Evolutionary conservation across 2,113 vertebrate genomes (phyloP).

Genomic region (Sphaerodactylus townsendi): DNA sequence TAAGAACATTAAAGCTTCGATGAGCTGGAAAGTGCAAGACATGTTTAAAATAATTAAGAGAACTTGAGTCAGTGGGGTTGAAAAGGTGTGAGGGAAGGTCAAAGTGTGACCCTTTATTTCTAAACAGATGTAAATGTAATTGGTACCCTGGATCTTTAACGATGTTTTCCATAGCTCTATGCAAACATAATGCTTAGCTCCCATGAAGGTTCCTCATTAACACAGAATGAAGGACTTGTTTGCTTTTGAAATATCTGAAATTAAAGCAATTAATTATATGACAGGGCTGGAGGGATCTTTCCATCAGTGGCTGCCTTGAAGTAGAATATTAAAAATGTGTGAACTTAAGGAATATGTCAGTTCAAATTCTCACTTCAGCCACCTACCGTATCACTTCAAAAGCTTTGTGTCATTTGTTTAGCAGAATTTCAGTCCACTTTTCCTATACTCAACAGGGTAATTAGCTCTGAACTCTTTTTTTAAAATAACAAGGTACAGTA

Average conservation of each 20-base stretch:
- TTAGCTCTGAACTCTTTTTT: slow-evolving; percentile 27
- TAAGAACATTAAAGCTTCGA: neutral
- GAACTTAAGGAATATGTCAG: slow-evolving; percentile 42
- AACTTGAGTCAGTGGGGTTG: neutral
- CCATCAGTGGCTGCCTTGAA: slow-evolving; percentile 56
- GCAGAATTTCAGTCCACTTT: slow-evolving; percentile 37
- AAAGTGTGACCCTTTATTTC: neutral
- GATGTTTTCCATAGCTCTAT: slow-evolving; percentile 30
- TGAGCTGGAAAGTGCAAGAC: neutral
- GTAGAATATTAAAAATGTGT: slow-evolving; percentile 45
- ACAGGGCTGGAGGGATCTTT: slow-evolving; percentile 42
- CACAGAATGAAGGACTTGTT: slow-evolving; percentile 30
- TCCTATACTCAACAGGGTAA: slow-evolving; percentile 27
- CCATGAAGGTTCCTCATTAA: slow-evolving; percentile 29
- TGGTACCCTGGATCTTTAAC: neutral
- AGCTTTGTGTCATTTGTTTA: slow-evolving; percentile 27
- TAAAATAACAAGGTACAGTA: slow-evolving; percentile 1
- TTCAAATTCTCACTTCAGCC: slow-evolving; percentile 66
- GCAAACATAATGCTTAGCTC: slow-evolving; percentile 50
- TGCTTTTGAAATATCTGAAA: slow-evolving; percentile 61
- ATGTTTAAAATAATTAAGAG: slow-evolving; percentile 28
- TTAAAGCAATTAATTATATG: slow-evolving; percentile 61
- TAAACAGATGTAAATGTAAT: slow-evolving; percentile 41
- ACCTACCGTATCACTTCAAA: slow-evolving; percentile 52
- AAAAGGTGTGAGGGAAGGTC: slow-evolving; percentile 18